These are phyloP conservation scores for Aplysina aerophoba DNA, from an alignment of 37 sponge, comb jelly and placozoan species.

Conservation along the genomic window DNA sequence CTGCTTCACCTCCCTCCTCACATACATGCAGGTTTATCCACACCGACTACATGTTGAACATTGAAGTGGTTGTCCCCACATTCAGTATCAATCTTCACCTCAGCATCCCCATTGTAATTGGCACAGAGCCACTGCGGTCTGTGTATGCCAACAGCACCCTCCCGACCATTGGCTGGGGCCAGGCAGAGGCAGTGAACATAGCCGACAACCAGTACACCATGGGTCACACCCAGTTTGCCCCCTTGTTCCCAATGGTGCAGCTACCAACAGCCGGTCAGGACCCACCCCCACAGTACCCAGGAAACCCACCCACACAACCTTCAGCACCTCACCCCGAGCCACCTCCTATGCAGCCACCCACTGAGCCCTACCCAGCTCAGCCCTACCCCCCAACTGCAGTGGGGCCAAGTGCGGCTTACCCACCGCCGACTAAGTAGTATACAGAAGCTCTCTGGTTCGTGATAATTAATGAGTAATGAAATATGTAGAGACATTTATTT, in stretches of 20 bases:
- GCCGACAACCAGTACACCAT: constrained; percentile 40
- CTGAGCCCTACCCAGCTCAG: too few species aligned
- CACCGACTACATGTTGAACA: neutral
- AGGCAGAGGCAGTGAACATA: constrained; percentile 16
- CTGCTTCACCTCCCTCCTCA: constrained; percentile 17
- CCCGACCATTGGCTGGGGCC: neutral
- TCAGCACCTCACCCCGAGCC: too few species aligned
- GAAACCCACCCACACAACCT: too few species aligned
- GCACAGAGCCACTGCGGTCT: constrained; percentile 18
- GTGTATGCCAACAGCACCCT: neutral
- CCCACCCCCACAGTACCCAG: too few species aligned
- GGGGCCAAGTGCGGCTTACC: neutral
- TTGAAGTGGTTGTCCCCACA: constrained; percentile 6
- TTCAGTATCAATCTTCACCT: neutral
- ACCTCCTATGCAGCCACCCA: too few species aligned
- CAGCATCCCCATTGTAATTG: neutral
- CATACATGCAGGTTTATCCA: constrained; percentile 17
- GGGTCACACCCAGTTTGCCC: constrained; percentile 39
- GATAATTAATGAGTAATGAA: too few species aligned
- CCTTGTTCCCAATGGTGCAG: too few species aligned
- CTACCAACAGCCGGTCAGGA: too few species aligned
- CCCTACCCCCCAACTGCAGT: neutral
- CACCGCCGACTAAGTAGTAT: too few species aligned
- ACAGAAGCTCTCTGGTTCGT: too few species aligned
- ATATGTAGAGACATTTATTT: too few species aligned